A percentile compares a stretch with the other conserved stretches of the same genome.
Conservation (phyloP, 2,888 invertebrate genomes). For the Diachrysia chrysitis region DNA sequence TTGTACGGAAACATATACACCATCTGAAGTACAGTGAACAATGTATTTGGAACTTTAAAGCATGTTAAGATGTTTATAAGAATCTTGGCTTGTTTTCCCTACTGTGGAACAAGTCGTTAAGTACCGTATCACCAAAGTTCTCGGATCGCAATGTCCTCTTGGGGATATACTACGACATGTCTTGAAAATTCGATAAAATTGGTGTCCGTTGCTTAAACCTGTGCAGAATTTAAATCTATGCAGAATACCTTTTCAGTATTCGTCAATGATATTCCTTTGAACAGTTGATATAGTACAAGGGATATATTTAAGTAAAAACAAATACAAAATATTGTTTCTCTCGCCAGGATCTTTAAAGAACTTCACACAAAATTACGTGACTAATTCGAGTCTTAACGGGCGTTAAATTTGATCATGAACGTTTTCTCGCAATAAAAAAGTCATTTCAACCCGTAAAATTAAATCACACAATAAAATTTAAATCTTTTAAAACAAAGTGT, state of each 20-base stretch:
- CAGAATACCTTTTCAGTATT: slow-evolving; percentile 13
- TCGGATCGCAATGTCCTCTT: slow-evolving; percentile 55
- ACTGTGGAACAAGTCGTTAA: slow-evolving; percentile 64
- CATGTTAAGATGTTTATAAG: slow-evolving; percentile 58
- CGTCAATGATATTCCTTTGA: not conserved
- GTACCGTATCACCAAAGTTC: slow-evolving; percentile 64
- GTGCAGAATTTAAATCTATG: slow-evolving; percentile 18
- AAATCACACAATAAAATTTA: slow-evolving; percentile 36
- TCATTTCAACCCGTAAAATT: slow-evolving; percentile 42
- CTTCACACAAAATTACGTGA: slow-evolving; percentile 39
- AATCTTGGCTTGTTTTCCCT: slow-evolving; percentile 53
- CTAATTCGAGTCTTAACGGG: slow-evolving; percentile 33
- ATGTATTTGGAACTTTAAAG: slow-evolving; percentile 48
- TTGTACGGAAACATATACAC: not conserved
- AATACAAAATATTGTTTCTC: slow-evolving; percentile 30
- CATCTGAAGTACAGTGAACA: slow-evolving; percentile 13
- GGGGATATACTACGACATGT: slow-evolving; percentile 62
- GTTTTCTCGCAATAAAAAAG: slow-evolving; percentile 43
- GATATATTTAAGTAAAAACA: slow-evolving; percentile 15
- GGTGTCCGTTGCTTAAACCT: slow-evolving; percentile 39
- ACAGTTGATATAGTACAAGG: not conserved
- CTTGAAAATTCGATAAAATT: slow-evolving; percentile 42
- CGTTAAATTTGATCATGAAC: slow-evolving; percentile 42
- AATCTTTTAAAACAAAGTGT: slow-evolving; percentile 30
- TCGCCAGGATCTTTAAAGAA: slow-evolving; percentile 34